Conservation (phyloP, 2,113 vertebrate species). For the Edolisoma coerulescens region DNA sequence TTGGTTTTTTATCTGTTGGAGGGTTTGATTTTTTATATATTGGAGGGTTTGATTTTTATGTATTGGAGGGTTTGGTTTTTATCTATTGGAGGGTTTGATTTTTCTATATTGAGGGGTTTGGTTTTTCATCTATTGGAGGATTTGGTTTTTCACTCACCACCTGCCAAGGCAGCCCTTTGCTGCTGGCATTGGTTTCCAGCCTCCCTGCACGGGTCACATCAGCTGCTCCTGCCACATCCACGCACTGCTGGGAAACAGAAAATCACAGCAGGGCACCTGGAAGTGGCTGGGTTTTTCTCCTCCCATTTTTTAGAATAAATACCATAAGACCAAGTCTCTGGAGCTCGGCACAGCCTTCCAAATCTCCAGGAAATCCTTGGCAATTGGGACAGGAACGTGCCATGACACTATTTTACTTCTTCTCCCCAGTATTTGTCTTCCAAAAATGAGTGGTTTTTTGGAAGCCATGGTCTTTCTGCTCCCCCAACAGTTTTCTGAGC, state of each 20-base stretch:
- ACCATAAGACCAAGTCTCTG: background rate
- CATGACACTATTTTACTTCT: background rate
- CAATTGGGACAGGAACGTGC: background rate
- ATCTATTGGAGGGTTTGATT: too few species aligned
- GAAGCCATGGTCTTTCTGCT: background rate
- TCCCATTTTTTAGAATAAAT: background rate
- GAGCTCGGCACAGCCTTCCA: background rate
- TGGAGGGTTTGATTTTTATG: too few species aligned
- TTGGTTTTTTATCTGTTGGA: background rate
- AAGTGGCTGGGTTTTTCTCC: background rate
- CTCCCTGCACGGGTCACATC: too few species aligned
- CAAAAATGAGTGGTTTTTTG: too few species aligned
- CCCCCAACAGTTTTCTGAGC: background rate
- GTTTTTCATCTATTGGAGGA: background rate
- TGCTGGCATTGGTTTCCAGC: background rate
- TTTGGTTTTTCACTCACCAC: background rate
- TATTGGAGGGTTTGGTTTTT: too few species aligned
- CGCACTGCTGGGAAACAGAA: background rate
- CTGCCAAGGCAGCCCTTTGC: background rate
- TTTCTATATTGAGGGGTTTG: too few species aligned
- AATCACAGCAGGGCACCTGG: background rate
- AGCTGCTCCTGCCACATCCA: background rate
- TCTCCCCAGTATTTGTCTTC: background rate
- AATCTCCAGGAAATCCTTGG: background rate
- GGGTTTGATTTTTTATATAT: too few species aligned